Evolutionary conservation across 2,888 invertebrate species (phyloP).

Genomic region (Callimorpha dominula): DNA sequence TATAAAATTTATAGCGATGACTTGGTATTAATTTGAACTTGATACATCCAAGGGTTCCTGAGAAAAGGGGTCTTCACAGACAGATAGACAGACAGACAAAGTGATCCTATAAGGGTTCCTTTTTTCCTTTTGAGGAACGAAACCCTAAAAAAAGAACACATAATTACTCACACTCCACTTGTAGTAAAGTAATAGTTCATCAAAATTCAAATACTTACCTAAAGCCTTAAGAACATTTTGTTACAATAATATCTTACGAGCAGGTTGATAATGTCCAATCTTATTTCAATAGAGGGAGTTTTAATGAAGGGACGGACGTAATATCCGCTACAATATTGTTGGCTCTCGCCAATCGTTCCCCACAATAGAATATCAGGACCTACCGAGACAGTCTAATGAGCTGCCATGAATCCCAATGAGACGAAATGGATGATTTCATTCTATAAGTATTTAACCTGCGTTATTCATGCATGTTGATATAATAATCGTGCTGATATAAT

Average conservation of each 20-base stretch:
- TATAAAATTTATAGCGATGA: no score
- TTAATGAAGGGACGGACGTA: slow-evolving; percentile 51
- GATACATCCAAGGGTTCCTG: no score
- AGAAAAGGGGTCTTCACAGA: no score
- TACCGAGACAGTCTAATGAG: slow-evolving; percentile 39
- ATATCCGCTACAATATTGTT: slow-evolving; percentile 52
- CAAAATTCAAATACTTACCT: background rate
- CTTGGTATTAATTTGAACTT: no score
- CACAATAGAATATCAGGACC: slow-evolving; percentile 31
- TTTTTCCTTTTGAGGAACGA: no score
- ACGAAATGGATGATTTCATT: background rate
- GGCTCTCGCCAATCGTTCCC: slow-evolving; percentile 42
- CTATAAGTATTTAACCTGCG: background rate
- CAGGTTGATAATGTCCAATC: slow-evolving; percentile 19
- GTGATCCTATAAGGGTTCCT: no score
- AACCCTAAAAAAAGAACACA: no score
- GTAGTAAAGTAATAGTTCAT: background rate
- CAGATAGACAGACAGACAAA: no score
- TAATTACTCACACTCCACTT: no score
- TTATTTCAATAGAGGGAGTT: slow-evolving; percentile 30
- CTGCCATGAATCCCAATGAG: background rate
- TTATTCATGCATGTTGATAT: background rate
- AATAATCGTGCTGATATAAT: no score
- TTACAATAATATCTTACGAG: slow-evolving; percentile 5
- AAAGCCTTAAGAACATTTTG: background rate